These are phyloP conservation scores for Hucho hucho DNA, from an alignment of 2,113 vertebrate species.

Conservation along the genomic window DNA sequence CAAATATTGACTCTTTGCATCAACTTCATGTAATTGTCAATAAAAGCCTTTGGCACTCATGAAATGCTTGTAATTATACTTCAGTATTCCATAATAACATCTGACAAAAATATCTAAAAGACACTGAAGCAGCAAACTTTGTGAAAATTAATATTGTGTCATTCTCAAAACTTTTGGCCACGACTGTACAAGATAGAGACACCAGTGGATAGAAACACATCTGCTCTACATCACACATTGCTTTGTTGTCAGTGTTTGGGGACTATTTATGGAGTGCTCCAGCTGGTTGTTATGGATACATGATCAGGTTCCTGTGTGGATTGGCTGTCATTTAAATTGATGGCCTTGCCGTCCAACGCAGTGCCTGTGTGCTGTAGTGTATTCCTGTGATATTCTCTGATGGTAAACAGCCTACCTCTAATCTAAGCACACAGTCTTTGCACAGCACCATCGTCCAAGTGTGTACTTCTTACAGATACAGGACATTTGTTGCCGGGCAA, in stretches of 20 bases:
- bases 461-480: neutral
- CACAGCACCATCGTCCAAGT: neutral
- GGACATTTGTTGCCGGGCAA: neutral
- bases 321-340: constrained; percentile 67
- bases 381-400: neutral
- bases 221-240: constrained; percentile 47
- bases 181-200: too few relatives aligned
- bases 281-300: constrained; percentile 43
- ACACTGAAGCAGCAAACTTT: too few relatives aligned
- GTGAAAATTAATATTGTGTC: too few relatives aligned
- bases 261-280: constrained; percentile 36
- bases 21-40: too few relatives aligned
- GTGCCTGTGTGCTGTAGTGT: constrained; percentile 34
- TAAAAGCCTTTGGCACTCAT: too few relatives aligned
- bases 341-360: constrained; percentile 51
- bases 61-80: too few relatives aligned
- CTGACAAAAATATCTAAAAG: too few relatives aligned
- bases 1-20: too few relatives aligned
- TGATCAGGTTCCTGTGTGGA: constrained; percentile 30
- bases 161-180: too few relatives aligned
- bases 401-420: neutral
- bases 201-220: neutral
- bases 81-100: too few relatives aligned
- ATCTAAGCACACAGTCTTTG: neutral
- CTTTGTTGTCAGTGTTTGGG: constrained; percentile 39